Evolutionary conservation across 92 coral and sea anemone genomes (phyloP).

Genomic region (Pocillopora meandrina): DNA sequence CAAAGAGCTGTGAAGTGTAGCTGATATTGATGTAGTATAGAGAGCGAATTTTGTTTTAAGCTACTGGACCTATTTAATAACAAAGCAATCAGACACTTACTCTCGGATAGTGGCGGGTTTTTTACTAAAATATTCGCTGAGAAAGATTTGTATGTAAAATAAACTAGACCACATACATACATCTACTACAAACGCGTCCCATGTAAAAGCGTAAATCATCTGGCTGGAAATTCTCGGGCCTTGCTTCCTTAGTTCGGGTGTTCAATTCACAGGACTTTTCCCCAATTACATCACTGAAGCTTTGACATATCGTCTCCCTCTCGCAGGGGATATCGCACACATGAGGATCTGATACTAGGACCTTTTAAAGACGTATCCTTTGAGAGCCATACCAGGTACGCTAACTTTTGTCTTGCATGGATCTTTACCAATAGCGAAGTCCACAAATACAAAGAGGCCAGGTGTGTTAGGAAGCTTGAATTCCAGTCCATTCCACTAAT

Average conservation of each 20-base stretch:
- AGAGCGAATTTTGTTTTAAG: too few relatives aligned
- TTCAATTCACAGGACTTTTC: too few relatives aligned
- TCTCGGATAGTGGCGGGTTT: too few relatives aligned
- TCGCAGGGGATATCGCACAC: not conserved
- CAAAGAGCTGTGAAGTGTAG: too few relatives aligned
- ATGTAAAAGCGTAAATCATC: not conserved
- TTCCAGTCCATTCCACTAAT: too few relatives aligned
- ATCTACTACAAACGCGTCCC: not conserved
- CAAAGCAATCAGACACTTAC: too few relatives aligned
- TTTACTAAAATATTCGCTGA: too few relatives aligned
- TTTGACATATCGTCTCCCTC: not conserved
- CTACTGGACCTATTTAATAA: too few relatives aligned
- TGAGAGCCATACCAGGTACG: not conserved
- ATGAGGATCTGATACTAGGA: not conserved
- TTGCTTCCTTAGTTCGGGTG: too few relatives aligned
- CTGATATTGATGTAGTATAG: too few relatives aligned
- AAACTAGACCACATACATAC: not conserved
- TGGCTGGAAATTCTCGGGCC: not conserved
- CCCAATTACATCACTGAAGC: not conserved
- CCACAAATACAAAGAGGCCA: not conserved
- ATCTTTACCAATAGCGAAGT: not conserved
- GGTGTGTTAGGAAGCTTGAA: not conserved
- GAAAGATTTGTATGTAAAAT: too few relatives aligned
- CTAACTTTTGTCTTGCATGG: not conserved
- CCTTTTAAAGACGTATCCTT: not conserved